Base-by-base conservation (phyloP, 1,140 invertebrate species). In the Drosophila ananassae region DNA sequence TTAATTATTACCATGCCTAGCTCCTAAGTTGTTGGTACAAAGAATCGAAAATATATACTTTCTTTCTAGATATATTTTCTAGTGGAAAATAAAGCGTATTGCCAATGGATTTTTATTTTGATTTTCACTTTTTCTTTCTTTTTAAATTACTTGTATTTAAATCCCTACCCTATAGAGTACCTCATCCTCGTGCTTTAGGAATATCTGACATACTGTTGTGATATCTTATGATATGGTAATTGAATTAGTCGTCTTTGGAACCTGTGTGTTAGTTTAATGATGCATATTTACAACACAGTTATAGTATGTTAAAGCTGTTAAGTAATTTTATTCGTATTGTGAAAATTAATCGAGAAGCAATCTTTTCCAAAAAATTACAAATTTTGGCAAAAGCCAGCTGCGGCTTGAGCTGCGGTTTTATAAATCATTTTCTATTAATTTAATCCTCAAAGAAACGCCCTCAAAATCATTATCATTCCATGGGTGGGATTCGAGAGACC, bases 11-110 rank as follows among this genome's bases (percentile, higher is more conserved):
- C 75, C 54, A 76, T 76, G 73, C 62, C 46, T 89, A 85, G 75
- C 56, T 48, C 2, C 6, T 87, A 89, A 87, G 83, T 89, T 87
- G 82, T 87, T 87, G 82, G 83, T 82, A 87, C 82, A 87, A 87
- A 87, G 75, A 82, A 89, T 73, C 71, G 79, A 87, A 76, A 68
- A 85, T 78, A 61, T 59, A 82, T 55, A 78, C 47, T 51, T 51
- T 55, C 74, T 46, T 58, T 58, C 12, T 46, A 22, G 47, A 39
- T 69, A 68, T 76, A 60, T 81, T 72, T 82, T 80, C 79, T 79
- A 87, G 74, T 61, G 48, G 59, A 73, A 77, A 78, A 78, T 79
- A 87, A 87, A 87, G 82, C 83, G 78, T 76, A 82, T 89, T 83
- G 83, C 82, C 69, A 75, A 85, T 87, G 64, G 74, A 78, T 50